Evolutionary conservation across 1,140 invertebrate genomes (phyloP).

Genomic region (Periplaneta americana): DNA sequence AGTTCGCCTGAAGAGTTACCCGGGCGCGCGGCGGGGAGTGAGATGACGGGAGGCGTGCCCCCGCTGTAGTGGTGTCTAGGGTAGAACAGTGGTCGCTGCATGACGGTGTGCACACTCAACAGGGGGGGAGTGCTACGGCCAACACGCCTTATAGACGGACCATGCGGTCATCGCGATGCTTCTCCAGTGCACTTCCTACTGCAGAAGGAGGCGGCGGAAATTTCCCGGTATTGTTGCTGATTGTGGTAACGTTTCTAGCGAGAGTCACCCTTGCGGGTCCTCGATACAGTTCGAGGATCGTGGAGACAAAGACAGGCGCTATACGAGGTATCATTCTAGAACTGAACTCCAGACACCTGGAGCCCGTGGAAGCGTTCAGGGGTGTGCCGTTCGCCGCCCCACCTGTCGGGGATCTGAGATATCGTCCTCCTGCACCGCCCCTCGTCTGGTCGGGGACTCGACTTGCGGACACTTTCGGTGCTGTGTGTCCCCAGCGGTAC

Average conservation of each 20-base stretch:
- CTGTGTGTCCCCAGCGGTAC: slow-evolving; percentile 70
- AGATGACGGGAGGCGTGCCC: not conserved
- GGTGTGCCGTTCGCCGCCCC: slow-evolving; percentile 80
- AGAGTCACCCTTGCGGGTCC: slow-evolving; percentile 38
- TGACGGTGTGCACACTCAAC: too few relatives aligned
- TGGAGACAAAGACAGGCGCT: slow-evolving; percentile 57
- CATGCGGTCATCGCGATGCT: not conserved
- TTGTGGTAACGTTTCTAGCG: slow-evolving; percentile 19
- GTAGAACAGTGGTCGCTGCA: not conserved
- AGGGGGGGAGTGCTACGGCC: not conserved
- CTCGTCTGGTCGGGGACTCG: slow-evolving; percentile 64
- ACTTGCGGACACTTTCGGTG: slow-evolving; percentile 64
- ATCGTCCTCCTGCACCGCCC: slow-evolving; percentile 61
- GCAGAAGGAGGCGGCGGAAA: not conserved
- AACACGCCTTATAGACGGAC: not conserved
- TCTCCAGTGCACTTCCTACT: not conserved
- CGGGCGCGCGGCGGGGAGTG: not conserved
- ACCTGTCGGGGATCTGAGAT: slow-evolving; percentile 63
- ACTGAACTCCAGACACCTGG: slow-evolving; percentile 65
- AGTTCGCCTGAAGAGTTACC: not conserved
- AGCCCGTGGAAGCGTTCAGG: slow-evolving; percentile 74
- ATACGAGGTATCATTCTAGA: slow-evolving; percentile 67
- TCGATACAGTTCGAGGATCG: slow-evolving; percentile 55
- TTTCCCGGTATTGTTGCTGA: slow-evolving; percentile 35
- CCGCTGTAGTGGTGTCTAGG: too few relatives aligned